These are phyloP conservation scores for Sebastes fasciatus DNA, from an alignment of 2,113 vertebrate species.

Conservation along the genomic window DNA sequence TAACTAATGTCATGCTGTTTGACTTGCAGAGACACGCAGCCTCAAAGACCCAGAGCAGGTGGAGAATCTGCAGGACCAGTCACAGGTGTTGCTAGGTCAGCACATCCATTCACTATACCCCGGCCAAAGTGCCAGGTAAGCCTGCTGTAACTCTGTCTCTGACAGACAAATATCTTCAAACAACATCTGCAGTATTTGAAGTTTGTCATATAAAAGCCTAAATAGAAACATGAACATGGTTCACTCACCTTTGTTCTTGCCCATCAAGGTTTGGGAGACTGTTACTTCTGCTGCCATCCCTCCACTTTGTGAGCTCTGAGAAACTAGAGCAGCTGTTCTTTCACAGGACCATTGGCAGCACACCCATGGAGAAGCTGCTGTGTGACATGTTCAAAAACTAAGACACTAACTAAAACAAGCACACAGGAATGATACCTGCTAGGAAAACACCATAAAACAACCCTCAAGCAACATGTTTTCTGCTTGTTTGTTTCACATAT, in stretches of 20 bases:
- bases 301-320: conserved; percentile 90
- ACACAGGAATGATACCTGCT: neutral
- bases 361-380: conserved; percentile 95
- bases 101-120: conserved; percentile 91
- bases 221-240: neutral
- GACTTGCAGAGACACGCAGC: conserved; percentile 87
- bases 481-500: neutral
- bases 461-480: neutral
- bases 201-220: neutral
- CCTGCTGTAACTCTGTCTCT: neutral
- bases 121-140: conserved; percentile 89
- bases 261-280: conserved; percentile 91
- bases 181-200: neutral
- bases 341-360: conserved; percentile 92
- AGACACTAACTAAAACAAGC: conserved; percentile 9
- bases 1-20: conserved; percentile 17
- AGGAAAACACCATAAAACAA: neutral
- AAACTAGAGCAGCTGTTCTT: conserved; percentile 93
- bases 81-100: conserved; percentile 93
- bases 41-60: conserved; percentile 95
- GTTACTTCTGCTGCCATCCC: conserved; percentile 90
- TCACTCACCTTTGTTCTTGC: conserved; percentile 5
- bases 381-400: conserved; percentile 97
- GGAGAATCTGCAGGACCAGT: conserved; percentile 95
- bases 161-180: conserved; percentile 3